Evolutionary conservation across 1,140 invertebrate genomes (phyloP).

Genomic region (Trinorchestia longiramus): DNA sequence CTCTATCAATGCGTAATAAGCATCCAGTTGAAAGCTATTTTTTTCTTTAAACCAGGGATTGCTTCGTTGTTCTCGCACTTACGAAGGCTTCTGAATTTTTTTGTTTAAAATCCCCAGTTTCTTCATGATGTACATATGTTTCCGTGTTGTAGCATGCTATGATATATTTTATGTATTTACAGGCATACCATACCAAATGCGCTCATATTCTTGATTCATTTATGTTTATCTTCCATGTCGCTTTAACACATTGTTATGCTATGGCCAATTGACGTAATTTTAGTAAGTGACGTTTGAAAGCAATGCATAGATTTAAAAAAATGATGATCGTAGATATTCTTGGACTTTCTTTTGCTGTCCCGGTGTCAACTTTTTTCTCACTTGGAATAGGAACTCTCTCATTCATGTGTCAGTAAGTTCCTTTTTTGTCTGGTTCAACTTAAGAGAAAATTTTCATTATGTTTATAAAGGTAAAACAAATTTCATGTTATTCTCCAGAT

Average conservation of each 20-base stretch:
- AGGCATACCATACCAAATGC: no score
- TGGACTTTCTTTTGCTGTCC: neutral
- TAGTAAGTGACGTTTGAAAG: neutral
- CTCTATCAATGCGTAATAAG: neutral
- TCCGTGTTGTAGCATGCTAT: no score
- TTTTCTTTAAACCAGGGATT: neutral
- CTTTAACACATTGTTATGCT: neutral
- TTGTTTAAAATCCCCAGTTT: no score
- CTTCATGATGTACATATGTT: no score
- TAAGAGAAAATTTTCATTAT: neutral
- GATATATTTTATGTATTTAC: no score
- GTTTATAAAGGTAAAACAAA: neutral
- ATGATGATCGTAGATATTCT: neutral
- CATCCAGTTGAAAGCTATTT: neutral
- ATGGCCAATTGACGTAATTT: neutral
- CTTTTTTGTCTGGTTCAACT: neutral
- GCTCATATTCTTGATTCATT: neutral
- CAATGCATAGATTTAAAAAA: neutral
- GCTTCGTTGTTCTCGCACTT: neutral
- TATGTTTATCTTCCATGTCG: neutral
- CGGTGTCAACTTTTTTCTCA: neutral
- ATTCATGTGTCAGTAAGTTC: neutral
- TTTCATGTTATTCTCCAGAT: neutral
- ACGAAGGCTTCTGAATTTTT: neutral
- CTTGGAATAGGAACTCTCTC: neutral